Evolutionary conservation across 92 coral and sea anemone species (phyloP).

Genomic region (Micromussa lordhowensis): DNA sequence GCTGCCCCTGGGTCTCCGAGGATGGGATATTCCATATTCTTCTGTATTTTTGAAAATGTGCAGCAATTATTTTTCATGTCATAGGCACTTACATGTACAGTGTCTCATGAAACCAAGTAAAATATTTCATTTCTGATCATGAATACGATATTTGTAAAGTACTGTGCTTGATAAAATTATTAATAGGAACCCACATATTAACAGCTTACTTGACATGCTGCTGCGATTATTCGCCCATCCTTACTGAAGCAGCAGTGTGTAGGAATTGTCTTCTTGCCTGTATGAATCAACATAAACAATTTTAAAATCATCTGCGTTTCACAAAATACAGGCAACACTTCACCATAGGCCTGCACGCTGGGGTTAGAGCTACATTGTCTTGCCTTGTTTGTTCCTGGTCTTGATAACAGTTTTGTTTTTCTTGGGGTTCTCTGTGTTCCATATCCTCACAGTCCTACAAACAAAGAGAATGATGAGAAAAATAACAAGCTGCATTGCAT

Average conservation of each 20-base stretch:
- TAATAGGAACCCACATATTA: neutral
- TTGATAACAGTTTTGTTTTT: constrained; percentile 93
- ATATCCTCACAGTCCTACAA: constrained; percentile 87
- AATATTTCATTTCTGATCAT: too few relatives aligned
- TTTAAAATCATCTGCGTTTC: neutral
- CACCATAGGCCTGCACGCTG: too few relatives aligned
- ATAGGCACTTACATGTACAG: too few relatives aligned
- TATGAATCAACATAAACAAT: neutral
- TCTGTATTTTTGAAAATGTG: too few relatives aligned
- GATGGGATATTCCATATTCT: too few relatives aligned
- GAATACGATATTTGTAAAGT: too few relatives aligned
- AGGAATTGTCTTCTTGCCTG: constrained; percentile 94
- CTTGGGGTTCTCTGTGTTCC: constrained; percentile 93
- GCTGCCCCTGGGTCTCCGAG: too few relatives aligned
- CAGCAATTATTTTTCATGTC: too few relatives aligned
- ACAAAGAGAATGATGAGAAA: neutral
- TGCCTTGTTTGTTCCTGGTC: constrained; percentile 92
- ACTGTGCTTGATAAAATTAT: too few relatives aligned
- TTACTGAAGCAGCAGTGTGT: constrained; percentile 89
- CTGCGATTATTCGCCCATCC: constrained; percentile 89
- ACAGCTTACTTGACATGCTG: constrained; percentile 82
- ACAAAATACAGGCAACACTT: neutral
- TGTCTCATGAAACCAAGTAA: too few relatives aligned
- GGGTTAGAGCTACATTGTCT: neutral
- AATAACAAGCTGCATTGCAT: too few relatives aligned